Evolutionary conservation across 2,797 vertebrate species (phyloP).

Genomic region (Diglossa cyanea): DNA sequence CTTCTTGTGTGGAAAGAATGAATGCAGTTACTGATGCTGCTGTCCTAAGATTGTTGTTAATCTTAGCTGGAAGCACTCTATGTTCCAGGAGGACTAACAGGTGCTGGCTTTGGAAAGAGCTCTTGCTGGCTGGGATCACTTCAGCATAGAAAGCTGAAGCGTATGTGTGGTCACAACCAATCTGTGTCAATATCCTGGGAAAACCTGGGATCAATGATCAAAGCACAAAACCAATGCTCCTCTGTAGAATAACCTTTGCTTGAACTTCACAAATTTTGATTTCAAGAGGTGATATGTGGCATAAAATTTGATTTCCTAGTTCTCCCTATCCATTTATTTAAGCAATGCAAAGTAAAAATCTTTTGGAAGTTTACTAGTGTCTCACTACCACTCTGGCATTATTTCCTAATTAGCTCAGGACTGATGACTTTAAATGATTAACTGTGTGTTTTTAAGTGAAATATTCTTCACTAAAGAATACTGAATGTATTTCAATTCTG

Average conservation of each 20-base stretch:
- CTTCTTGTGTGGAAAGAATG: background rate
- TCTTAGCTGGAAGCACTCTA: background rate
- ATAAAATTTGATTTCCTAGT: slow-evolving; percentile 44
- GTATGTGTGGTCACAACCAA: slow-evolving; percentile 83
- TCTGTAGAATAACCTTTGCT: slow-evolving; percentile 79
- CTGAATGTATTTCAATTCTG: slow-evolving; percentile 46
- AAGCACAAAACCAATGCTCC: slow-evolving; percentile 79
- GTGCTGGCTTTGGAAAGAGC: slow-evolving; percentile 29
- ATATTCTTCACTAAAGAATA: slow-evolving; percentile 44
- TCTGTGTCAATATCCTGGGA: slow-evolving; percentile 81
- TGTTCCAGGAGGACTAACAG: background rate
- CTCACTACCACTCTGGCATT: slow-evolving; percentile 8
- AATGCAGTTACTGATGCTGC: background rate
- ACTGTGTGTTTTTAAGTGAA: slow-evolving; percentile 48
- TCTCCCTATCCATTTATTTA: slow-evolving; percentile 22
- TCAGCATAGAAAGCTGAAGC: slow-evolving; percentile 70
- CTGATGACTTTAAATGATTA: slow-evolving; percentile 28
- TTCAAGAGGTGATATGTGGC: slow-evolving; percentile 53
- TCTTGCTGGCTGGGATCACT: slow-evolving; percentile 36
- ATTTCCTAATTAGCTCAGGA: slow-evolving; percentile 37
- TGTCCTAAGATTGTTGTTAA: background rate
- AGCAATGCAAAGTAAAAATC: slow-evolving; percentile 41
- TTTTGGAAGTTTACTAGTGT: background rate
- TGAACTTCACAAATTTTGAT: slow-evolving; percentile 80
- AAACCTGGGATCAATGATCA: slow-evolving; percentile 84